Evolutionary conservation across 2,797 vertebrate species (phyloP).

Genomic region (Miichthys miiuy): DNA sequence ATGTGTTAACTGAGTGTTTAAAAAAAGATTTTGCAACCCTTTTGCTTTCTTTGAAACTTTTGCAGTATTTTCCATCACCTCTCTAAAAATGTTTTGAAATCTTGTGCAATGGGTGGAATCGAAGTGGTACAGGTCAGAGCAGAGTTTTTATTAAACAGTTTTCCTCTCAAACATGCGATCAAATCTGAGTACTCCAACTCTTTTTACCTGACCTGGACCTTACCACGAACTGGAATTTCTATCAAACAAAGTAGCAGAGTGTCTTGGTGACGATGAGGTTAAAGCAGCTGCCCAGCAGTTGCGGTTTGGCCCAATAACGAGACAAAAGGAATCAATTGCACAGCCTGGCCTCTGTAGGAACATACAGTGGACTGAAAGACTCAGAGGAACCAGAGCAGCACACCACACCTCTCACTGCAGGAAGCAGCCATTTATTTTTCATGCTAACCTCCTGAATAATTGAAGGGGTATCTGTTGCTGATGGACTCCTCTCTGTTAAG

Average conservation of each 20-base stretch:
- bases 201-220: neutral
- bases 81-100: neutral
- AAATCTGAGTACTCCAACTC: neutral
- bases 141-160: neutral
- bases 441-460: slow-evolving; percentile 78
- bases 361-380: slow-evolving; percentile 14
- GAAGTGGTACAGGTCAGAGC: neutral
- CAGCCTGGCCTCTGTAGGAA: slow-evolving; percentile 17
- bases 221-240: neutral
- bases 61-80: neutral
- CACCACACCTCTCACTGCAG: slow-evolving; percentile 61
- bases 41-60: neutral
- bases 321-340: slow-evolving; percentile 46
- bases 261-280: slow-evolving; percentile 10
- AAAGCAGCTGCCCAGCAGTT: slow-evolving; percentile 4
- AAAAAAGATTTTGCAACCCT: neutral
- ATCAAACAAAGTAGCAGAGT: neutral
- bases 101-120: neutral
- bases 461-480: slow-evolving; percentile 74
- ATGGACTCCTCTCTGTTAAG: slow-evolving; percentile 73
- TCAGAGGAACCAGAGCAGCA: slow-evolving; percentile 39
- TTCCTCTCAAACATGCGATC: neutral
- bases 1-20: neutral
- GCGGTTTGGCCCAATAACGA: slow-evolving; percentile 17
- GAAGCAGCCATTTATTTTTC: slow-evolving; percentile 80